Base-by-base conservation (phyloP, 2,888 invertebrate species). In the Torymus texanus region DNA sequence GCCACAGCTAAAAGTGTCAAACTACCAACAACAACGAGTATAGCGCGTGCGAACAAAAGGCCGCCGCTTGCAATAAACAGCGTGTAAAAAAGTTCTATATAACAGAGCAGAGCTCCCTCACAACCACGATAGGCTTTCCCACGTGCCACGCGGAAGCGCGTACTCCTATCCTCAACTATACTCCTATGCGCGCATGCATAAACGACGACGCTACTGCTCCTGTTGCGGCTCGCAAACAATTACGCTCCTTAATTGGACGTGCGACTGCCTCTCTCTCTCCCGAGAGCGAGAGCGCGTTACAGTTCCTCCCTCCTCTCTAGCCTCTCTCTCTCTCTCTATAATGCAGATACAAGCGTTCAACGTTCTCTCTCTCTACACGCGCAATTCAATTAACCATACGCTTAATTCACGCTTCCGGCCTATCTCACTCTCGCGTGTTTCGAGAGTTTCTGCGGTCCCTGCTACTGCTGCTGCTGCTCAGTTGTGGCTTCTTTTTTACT, bases 331-430 rank as follows among this genome's bases (percentile, higher is more conserved):
- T 12, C 59, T 13, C 70, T 59, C 2, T 14, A 41, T 68, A 56
- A 56, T 56, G 29, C 56, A 56, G 16, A 41, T 41, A 41, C 41
- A 8, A 41, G 68, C 68, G 16, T 41, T n/a, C 29, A 63, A 56
- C 65, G 18, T 24, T 50, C 41, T 59, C 53, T n/a, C 41, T 41
- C 73, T 11, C 53, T 13, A 18, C 10, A 8, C 53, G 59, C 75
- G 75, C 81, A 55, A 81, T 81, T 79, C 76, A 76, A 81, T 81
- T 81, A 81, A 79, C 76, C 72, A 74, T 67, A 53, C 67, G 59
- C 72, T 79, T 71, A 76, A 79, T 75, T 81, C 76, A 70, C 73
- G 56, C 61, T 79, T 81, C 81, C 79, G 74, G 66, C 50, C 63
- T 4, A 5, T 12, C 18, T 55, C n/a, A n/a, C 41, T 21, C 21